Conservation (phyloP, 2,888 invertebrate species). For the Herminia tarsipennalis region DNA sequence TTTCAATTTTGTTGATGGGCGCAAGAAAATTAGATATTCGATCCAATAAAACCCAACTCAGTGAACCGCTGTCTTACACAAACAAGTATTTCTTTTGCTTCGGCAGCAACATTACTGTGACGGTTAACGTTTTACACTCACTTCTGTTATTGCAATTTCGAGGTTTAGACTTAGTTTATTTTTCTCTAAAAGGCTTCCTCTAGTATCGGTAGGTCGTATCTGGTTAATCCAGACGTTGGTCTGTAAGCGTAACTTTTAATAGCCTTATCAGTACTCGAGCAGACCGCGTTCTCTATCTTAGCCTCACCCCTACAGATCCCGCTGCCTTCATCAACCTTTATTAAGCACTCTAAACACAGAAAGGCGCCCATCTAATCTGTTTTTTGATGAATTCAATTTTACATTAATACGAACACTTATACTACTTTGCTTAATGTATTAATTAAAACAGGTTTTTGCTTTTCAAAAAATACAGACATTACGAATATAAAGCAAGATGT, state of each 20-base stretch:
- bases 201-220: slow-evolving; percentile 64
- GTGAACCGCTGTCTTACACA: slow-evolving; percentile 47
- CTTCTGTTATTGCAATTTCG: slow-evolving; percentile 53
- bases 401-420: neutral
- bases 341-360: slow-evolving; percentile 64
- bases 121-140: slow-evolving; percentile 48
- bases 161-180: slow-evolving; percentile 49
- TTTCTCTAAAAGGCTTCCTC: slow-evolving; percentile 59
- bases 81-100: slow-evolving; percentile 49
- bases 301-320: slow-evolving; percentile 52
- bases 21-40: slow-evolving; percentile 36
- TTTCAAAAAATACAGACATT: no score
- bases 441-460: slow-evolving; percentile 1
- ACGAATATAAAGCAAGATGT: no score
- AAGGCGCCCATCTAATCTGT: slow-evolving; percentile 43
- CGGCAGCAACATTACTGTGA: slow-evolving; percentile 51
- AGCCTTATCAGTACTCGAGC: slow-evolving; percentile 79
- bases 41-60: slow-evolving; percentile 47
- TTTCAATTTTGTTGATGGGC: slow-evolving; percentile 8
- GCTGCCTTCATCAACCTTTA: slow-evolving; percentile 64
- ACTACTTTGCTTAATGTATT: neutral
- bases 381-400: slow-evolving; percentile 7
- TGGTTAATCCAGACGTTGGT: slow-evolving; percentile 68
- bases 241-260: slow-evolving; percentile 81
- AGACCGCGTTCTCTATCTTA: slow-evolving; percentile 68